Evolutionary conservation across 2,888 invertebrate species (phyloP).

Genomic region (Phytoseiulus persimilis): DNA sequence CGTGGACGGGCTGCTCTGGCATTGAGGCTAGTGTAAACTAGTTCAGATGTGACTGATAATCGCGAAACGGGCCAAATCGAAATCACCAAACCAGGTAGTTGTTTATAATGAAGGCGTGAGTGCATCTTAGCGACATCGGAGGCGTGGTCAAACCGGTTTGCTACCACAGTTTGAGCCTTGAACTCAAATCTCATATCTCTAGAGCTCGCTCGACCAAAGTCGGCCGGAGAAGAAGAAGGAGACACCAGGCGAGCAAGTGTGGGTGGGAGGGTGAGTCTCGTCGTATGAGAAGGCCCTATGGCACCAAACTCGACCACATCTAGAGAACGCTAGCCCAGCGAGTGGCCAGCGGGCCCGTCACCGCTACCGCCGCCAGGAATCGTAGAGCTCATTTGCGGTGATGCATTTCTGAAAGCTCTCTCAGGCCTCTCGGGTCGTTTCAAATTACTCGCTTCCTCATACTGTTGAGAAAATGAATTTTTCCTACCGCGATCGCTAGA

Average conservation of each 20-base stretch:
- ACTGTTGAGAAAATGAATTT: too few species aligned
- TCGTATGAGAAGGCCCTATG: neutral
- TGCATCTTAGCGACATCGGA: neutral
- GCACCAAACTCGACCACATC: neutral
- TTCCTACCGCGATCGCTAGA: too few species aligned
- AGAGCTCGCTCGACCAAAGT: neutral
- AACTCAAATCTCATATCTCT: constrained; percentile 5
- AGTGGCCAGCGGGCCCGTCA: neutral
- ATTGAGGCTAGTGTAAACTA: neutral
- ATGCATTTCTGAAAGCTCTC: neutral
- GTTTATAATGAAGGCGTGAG: neutral
- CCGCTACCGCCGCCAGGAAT: neutral
- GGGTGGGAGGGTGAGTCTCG: neutral
- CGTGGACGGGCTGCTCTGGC: too few species aligned
- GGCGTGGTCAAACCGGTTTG: neutral
- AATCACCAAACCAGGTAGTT: neutral
- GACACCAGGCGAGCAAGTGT: neutral
- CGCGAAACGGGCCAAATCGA: too few species aligned
- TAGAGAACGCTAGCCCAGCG: neutral
- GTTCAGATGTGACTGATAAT: neutral
- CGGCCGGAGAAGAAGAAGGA: neutral
- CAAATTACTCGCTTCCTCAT: neutral
- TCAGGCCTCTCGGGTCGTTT: neutral
- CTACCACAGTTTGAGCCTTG: neutral
- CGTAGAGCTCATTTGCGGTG: neutral